These are phyloP conservation scores for Varroa destructor DNA, from an alignment of 1,140 invertebrate genomes.

Conservation along the genomic window DNA sequence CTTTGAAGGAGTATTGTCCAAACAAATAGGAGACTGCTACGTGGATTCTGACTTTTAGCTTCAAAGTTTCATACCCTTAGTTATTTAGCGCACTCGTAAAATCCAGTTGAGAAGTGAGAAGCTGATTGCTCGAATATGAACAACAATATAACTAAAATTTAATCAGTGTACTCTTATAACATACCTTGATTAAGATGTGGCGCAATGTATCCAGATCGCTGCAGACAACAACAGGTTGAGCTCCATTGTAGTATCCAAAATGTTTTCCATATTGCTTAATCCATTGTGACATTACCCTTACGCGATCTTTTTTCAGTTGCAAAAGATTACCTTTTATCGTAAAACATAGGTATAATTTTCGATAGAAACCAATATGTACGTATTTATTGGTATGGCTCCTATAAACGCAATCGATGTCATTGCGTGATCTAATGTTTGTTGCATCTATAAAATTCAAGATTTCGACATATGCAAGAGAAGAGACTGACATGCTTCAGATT, in stretches of 20 bases:
- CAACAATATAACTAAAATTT: too few relatives aligned
- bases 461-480: neutral
- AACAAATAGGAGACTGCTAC: too few relatives aligned
- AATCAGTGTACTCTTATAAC: neutral
- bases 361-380: too few relatives aligned
- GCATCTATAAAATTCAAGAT: neutral
- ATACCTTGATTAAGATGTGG: conserved; percentile 35
- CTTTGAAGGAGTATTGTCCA: too few relatives aligned
- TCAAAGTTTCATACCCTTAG: too few relatives aligned
- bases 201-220: conserved; percentile 39
- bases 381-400: too few relatives aligned
- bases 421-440: neutral
- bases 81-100: too few relatives aligned
- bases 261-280: conserved; percentile 38
- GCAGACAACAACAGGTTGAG: conserved; percentile 38
- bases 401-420: neutral
- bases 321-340: neutral
- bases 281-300: conserved; percentile 37
- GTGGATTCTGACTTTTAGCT: too few relatives aligned
- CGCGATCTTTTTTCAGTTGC: conserved; percentile 30
- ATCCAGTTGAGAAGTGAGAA: too few relatives aligned
- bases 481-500: neutral
- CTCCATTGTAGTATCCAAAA: conserved; percentile 41
- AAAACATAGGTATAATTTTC: too few relatives aligned
- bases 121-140: too few relatives aligned